phyloP scores from a whole-genome alignment of 2,888 invertebrate species.

The Erebia ligea region DNA sequence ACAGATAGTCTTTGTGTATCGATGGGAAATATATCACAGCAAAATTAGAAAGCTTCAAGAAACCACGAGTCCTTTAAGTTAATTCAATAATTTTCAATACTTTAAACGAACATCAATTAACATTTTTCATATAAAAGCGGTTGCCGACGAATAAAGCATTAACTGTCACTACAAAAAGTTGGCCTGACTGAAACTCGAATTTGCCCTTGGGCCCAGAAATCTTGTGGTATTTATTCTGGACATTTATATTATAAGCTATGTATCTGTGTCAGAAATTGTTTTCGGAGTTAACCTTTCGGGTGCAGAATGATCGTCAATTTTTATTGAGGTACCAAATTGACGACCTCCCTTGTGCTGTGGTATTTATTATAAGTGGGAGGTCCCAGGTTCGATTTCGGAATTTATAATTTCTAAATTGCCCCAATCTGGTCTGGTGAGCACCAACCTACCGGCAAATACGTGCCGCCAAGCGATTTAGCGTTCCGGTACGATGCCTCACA shows the following conservation, averaged over 20 bases:
- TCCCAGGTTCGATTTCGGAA: too few species aligned
- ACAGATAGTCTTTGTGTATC: too few species aligned
- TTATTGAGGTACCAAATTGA: conserved; percentile 12
- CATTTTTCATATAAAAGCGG: conserved; percentile 13
- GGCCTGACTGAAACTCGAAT: conserved; percentile 21
- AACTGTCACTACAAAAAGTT: conserved; percentile 26
- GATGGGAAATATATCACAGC: too few species aligned
- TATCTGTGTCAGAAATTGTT: conserved; percentile 25
- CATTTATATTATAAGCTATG: conserved; percentile 23
- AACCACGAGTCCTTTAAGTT: too few species aligned
- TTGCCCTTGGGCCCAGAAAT: conserved; percentile 35
- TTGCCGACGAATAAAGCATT: conserved; percentile 12
- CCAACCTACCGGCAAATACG: too few species aligned
- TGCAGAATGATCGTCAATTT: conserved; percentile 21
- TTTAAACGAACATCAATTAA: conserved; percentile 8
- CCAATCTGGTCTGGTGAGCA: too few species aligned
- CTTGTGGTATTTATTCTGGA: conserved; percentile 26
- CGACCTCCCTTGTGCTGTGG: too few species aligned
- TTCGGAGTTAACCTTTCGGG: conserved; percentile 15
- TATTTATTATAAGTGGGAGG: too few species aligned
- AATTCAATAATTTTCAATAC: conserved; percentile 6
- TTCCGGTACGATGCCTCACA: too few species aligned
- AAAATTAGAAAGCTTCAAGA: too few species aligned
- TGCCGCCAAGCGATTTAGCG: too few species aligned
- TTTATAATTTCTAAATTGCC: too few species aligned